Evolutionary conservation across 2,888 invertebrate genomes (phyloP), one percentile per base, ranked within the genome.

Genomic region (Deilephila porcellus): DNA sequence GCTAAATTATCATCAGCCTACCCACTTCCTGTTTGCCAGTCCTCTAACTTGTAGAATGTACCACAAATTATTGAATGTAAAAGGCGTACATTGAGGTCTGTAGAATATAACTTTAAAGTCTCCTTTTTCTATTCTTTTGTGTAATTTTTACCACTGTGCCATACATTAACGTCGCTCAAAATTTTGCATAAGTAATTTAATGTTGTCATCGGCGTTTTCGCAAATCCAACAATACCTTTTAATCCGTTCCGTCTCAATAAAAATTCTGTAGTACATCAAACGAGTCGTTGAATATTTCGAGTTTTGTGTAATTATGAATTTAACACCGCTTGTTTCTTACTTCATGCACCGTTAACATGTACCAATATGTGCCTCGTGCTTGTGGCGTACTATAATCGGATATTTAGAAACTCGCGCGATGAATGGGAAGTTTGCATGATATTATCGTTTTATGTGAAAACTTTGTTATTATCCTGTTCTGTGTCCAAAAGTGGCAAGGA

Each of bases 251-350:
- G 20, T 67, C 25, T 25, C 17, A 52, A 67, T 11, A 20, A 71
- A 56, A 56, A 83, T 76, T 76, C 76, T 71, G 71, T 56, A 34
- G 59, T 71, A 56, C 71, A 71, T 32, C 59, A 71, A 71, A 84
- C 78, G 81, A 83, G 78, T 83, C 82, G 83, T 85, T 90, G 88
- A 90, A 84, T 87, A 86, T 84, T 82, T 80, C 80, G 79, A 86
- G 87, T 84, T 86, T 88, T 84, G 86, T 88, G 85, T 90, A 86
- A 89, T 90, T 91, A 91, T 88, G 83, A 90, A 86, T 83, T 86
- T 85, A 85, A 85, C 87, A 88, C 83, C 83, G 87, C 85, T 86
- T 87, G 83, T 88, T 86, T 85, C 84, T 88, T 86, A 88, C 85
- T 84, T 81, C 83, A 82, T 82, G 81, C 84, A 82, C 79, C 78